Conservation (phyloP, 2,888 invertebrate species). For the Mythimna pallens region DNA sequence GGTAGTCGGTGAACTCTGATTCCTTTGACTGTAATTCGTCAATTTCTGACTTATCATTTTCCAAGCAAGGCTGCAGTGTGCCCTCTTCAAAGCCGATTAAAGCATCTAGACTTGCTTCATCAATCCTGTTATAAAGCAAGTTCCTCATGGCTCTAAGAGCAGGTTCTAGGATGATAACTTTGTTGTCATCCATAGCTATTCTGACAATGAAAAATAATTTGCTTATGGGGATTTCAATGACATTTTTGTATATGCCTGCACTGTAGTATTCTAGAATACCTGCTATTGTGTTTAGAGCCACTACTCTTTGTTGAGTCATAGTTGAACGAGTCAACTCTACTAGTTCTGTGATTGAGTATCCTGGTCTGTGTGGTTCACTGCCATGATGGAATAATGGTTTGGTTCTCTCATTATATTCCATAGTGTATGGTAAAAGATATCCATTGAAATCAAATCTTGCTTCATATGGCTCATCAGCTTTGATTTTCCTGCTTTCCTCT, state of each 20-base stretch:
- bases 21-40: conserved; percentile 89
- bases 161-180: conserved; percentile 93
- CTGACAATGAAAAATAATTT: conserved; percentile 95
- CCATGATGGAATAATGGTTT: conserved; percentile 97
- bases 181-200: conserved; percentile 96
- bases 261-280: conserved; percentile 94
- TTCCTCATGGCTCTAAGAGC: conserved; percentile 94
- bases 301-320: conserved; percentile 95
- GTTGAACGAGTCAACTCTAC: conserved; percentile 94
- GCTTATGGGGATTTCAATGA: conserved; percentile 94
- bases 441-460: conserved; percentile 96
- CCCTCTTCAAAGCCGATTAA: conserved; percentile 92
- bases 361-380: conserved; percentile 97
- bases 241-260: conserved; percentile 94
- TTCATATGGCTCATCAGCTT: conserved; percentile 92
- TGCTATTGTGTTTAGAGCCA: conserved; percentile 95
- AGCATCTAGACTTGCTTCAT: conserved; percentile 94
- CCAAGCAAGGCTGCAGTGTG: conserved; percentile 91
- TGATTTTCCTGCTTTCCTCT: conserved; percentile 89
- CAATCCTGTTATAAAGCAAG: conserved; percentile 94
- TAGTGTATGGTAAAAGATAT: conserved; percentile 93
- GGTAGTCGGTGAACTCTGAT: conserved; percentile 95
- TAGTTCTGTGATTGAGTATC: conserved; percentile 97
- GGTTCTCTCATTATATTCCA: conserved; percentile 89
- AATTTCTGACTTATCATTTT: conserved; percentile 89